Percentiles rank a stretch among this genome's conserved stretches.
These are phyloP conservation scores for Chalcosyrphus nemorum DNA, from an alignment of 2,888 invertebrate genomes.

Conservation along the genomic window DNA sequence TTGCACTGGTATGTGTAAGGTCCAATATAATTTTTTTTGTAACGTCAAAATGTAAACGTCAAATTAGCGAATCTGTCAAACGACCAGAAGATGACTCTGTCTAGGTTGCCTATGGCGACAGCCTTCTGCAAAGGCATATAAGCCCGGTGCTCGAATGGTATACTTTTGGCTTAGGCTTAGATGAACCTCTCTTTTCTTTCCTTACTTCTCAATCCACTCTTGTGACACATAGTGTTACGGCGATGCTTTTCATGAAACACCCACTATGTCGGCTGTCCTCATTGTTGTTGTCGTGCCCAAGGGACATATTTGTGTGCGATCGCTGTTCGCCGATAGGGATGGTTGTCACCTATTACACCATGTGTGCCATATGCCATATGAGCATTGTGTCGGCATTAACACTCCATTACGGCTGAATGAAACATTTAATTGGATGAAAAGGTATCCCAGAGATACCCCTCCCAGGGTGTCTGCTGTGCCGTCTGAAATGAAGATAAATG, in stretches of 20 bases:
- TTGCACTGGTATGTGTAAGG: no score
- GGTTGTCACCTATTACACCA: constrained; percentile 26
- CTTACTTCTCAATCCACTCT: no score
- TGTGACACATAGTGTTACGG: constrained; percentile 42
- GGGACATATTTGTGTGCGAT: constrained; percentile 51
- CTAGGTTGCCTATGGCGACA: no score
- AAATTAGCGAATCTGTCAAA: no score
- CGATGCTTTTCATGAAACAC: constrained; percentile 22
- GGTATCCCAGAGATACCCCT: not conserved
- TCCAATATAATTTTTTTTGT: no score
- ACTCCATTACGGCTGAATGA: constrained; percentile 68
- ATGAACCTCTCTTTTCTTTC: no score
- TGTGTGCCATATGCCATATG: constrained; percentile 52
- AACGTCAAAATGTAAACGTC: no score
- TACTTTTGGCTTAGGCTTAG: no score
- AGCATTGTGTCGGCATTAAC: constrained; percentile 67
- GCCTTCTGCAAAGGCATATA: no score
- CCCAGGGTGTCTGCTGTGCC: not conserved
- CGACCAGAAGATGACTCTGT: no score
- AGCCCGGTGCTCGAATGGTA: no score
- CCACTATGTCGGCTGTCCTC: constrained; percentile 26
- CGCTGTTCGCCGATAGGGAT: constrained; percentile 38
- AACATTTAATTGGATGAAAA: constrained; percentile 70
- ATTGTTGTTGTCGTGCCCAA: constrained; percentile 16
- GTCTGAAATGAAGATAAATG: constrained; percentile 36